Evolutionary conservation across 2,888 invertebrate species (phyloP), one percentile per base, ranked within the genome.

Genomic region (Parnassius glacialis): DNA sequence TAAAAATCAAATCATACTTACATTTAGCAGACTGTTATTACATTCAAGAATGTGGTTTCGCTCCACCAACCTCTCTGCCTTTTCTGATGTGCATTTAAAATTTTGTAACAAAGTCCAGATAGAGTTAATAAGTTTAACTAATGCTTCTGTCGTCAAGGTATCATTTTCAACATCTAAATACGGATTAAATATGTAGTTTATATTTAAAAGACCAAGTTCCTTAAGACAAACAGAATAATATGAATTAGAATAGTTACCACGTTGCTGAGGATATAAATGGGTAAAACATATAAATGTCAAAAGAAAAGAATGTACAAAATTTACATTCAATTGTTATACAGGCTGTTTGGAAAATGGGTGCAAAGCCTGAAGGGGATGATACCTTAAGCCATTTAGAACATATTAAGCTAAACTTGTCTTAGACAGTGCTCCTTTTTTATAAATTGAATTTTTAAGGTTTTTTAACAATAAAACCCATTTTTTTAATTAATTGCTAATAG

Each of bases 181-280:
- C 45, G 91, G 91, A 69, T 91, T 91, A 64, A 90, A 91, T 48
- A 81, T 69, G 59, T 87, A 90, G 68, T 72, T 80, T 60, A 90
- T 80, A 66, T 90, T 87, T 2, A 83, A 72, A 45, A 89, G 68
- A n/a, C 79, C 78, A 44, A 90, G 75, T 72, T 90, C 90, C 91
- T 91, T 16, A 2, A 12, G 7, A 34, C 7, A 34, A 34, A 34
- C 34, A 5, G 5, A 34, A 34, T 34, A 20, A 34, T 34, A 34
- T 34, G 34, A 34, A 34, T 34, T 34, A 34, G 34, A 34, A 34
- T 34, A 5, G 34, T 34, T 7, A 34, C 34, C 13, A 45, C n/a
- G n/a, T 45, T 48, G 1, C n/a, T 48, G n/a, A 48, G 13, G 7
- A 12, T 12, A 45, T 7, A n/a, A 45, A 45, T n/a, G n/a, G n/a